Conservation (phyloP, 2,113 vertebrate genomes). For the Chlorodrepanis virens region DNA sequence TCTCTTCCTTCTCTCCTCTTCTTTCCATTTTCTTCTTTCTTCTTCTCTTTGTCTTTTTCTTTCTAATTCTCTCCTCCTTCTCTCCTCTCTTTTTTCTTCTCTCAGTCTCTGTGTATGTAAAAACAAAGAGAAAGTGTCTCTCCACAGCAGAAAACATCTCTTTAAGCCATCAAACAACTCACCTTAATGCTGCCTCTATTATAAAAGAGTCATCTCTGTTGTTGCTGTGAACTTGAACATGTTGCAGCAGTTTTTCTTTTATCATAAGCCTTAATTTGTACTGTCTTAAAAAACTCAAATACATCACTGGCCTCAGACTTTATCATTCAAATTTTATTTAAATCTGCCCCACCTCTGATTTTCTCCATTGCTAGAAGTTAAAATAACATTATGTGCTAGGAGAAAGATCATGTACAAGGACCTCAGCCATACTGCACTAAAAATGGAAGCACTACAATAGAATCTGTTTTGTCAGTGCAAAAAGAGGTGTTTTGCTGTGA, state of each 20-base stretch:
- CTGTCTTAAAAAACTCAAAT: not conserved
- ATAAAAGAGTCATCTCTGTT: not conserved
- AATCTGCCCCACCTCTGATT: not conserved
- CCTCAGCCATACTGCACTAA: not conserved
- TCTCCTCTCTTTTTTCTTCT: constrained; percentile 97
- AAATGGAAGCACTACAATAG: not conserved
- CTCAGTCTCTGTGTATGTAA: constrained; percentile 81
- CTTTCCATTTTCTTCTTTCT: constrained; percentile 96
- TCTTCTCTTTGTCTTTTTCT: constrained; percentile 94
- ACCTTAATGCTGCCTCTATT: not conserved
- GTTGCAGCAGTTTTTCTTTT: not conserved
- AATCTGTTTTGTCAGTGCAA: not conserved
- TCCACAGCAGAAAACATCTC: not conserved
- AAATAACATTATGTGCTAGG: not conserved
- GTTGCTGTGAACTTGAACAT: not conserved
- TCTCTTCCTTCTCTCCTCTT: constrained; percentile 92
- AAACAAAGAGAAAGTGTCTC: not conserved
- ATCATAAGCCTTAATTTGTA: not conserved
- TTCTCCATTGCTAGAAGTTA: not conserved
- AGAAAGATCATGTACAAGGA: not conserved
- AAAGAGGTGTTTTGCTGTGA: not conserved
- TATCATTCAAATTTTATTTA: not conserved
- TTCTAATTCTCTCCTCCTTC: constrained; percentile 90
- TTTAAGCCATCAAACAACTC: not conserved
- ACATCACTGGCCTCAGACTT: not conserved